Base-by-base conservation (phyloP, 2,888 invertebrate species). In the Drosophila quasianomalipes region DNA sequence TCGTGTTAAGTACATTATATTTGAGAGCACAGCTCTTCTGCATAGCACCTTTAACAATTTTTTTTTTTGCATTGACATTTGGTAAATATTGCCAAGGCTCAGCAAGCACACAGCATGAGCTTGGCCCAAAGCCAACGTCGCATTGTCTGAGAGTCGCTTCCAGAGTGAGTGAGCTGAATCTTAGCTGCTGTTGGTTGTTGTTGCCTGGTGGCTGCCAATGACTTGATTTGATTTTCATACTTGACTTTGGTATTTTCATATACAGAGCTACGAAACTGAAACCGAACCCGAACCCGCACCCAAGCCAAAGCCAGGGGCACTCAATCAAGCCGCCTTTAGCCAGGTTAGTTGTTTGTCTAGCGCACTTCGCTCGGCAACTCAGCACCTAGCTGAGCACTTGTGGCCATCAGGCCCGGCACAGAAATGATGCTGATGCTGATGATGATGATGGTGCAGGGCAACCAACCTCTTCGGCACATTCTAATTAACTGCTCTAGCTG, bases 401-500 rank as follows among this genome's bases (percentile, higher is more conserved):
- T 58, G 62, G 52, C 55, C 59, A 70, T 66, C 57, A 64, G 30
- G 31, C 53, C 28, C 54, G 44, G 41, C 61, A 37, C 54, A 41
- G 41, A 19, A 51, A 47, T 30, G 44, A 33, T 33, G 55, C 52
- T 35, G 44, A 31, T 33, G 55, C 51, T 59, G 58, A 49, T 55
- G 54, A 41, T 57, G 44, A 37, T 54, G 75, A 60, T 75, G 80
- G 39, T 57, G 39, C 39, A 39, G 28, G 28, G 55, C 28, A 57
- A 55, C 6, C 37, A 28, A 61, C 62, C 57, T 61, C 82, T 51
- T 74, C 72, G 70, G 76, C 82, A 83, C 82, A 85, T 90, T 90
- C 90, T 90, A 90, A 88, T 89, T 89, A 90, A 87, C 91, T 90
- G 89, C 91, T 87, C 91, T 85, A 87, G 88, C 88, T 90, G 83